Evolutionary conservation across 2,888 invertebrate species (phyloP).

Genomic region (Tigriopus californicus): DNA sequence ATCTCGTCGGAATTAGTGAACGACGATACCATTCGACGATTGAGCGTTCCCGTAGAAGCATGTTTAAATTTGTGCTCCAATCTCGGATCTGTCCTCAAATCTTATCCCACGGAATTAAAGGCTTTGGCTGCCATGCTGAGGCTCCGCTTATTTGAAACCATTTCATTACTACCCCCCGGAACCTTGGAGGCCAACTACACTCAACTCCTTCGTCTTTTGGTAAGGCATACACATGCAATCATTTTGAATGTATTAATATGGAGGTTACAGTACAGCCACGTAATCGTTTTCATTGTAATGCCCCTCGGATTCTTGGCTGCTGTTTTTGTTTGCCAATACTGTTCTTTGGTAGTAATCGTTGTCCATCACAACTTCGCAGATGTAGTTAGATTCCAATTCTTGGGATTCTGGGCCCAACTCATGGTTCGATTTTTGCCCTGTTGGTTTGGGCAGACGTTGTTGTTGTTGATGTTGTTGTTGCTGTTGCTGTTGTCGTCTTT

Average conservation of each 20-base stretch:
- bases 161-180: constrained; percentile 53
- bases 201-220: constrained; percentile 68
- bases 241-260: neutral
- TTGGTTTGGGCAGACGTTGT: too few relatives aligned
- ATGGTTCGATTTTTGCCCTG: too few relatives aligned
- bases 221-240: constrained; percentile 5
- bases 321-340: too few relatives aligned
- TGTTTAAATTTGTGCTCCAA: constrained; percentile 80
- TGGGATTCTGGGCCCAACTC: too few relatives aligned
- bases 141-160: constrained; percentile 72
- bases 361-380: too few relatives aligned
- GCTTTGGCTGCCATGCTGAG: constrained; percentile 85
- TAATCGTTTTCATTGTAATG: neutral
- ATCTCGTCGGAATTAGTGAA: constrained; percentile 68
- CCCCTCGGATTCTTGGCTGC: neutral
- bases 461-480: too few relatives aligned
- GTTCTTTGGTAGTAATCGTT: too few relatives aligned
- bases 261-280: neutral
- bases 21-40: constrained; percentile 72
- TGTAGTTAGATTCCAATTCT: too few relatives aligned
- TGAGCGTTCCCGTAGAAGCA: constrained; percentile 64
- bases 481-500: too few relatives aligned
- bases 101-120: constrained; percentile 76
- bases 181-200: constrained; percentile 69
- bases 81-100: constrained; percentile 61